A percentile compares a stretch with the other conserved stretches of the same genome.
Evolutionary conservation across 2,888 invertebrate species (phyloP).

Genomic region (Polydrusus tereticollis): DNA sequence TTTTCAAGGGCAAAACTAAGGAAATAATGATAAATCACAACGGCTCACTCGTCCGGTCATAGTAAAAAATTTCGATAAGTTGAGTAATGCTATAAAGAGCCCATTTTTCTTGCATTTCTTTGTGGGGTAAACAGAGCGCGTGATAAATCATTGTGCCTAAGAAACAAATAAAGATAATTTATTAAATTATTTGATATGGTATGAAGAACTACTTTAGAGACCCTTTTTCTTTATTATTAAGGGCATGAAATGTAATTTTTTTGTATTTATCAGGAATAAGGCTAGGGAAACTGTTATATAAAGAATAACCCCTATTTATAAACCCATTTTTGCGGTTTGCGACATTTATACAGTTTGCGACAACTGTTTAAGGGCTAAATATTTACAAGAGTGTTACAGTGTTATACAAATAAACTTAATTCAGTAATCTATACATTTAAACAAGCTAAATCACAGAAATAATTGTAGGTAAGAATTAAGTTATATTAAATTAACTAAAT

Average conservation of each 20-base stretch:
- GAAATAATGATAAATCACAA: constrained; percentile 1
- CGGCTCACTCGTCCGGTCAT: neutral
- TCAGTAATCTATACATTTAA: too few relatives aligned
- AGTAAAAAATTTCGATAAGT: constrained; percentile 2
- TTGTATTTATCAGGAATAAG: neutral
- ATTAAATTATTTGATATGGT: neutral
- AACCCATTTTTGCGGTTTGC: too few relatives aligned
- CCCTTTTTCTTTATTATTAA: neutral
- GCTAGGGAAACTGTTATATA: too few relatives aligned
- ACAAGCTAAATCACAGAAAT: too few relatives aligned
- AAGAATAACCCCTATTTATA: too few relatives aligned
- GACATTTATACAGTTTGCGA: too few relatives aligned
- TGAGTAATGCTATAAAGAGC: neutral
- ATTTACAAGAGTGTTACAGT: too few relatives aligned
- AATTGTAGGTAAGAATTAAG: too few relatives aligned
- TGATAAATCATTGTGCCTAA: neutral
- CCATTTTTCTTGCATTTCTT: neutral
- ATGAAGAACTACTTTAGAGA: neutral
- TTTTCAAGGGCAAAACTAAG: constrained; percentile 1
- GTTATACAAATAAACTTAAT: too few relatives aligned
- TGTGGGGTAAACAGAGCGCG: neutral
- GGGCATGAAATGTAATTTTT: neutral
- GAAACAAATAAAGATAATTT: neutral
- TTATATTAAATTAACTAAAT: too few relatives aligned
- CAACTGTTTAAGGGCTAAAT: too few relatives aligned